A percentile compares a stretch with the other conserved stretches of the same genome.
These are phyloP conservation scores for Mus pahari DNA, from an alignment of 2,113 vertebrate species.

Conservation along the genomic window DNA sequence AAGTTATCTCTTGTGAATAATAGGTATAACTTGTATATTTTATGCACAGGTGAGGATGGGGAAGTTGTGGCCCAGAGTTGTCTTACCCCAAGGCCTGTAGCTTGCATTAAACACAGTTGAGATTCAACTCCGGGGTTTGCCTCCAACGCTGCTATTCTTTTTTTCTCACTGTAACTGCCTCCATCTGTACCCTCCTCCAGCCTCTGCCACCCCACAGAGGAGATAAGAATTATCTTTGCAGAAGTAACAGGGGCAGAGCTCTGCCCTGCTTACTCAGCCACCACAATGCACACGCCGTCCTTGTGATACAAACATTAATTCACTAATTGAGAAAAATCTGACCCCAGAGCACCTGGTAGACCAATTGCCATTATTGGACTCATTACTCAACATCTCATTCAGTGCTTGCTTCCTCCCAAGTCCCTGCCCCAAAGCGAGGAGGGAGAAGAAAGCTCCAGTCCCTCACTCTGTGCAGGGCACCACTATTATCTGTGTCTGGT, in stretches of 20 bases:
- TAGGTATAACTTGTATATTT: not conserved
- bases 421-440: not conserved
- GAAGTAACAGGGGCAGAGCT: not conserved
- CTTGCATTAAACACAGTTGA: not conserved
- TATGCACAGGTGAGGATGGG: not conserved
- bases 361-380: not conserved
- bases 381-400: conserved; percentile 22
- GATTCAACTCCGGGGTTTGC: not conserved
- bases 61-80: not conserved
- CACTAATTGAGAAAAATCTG: conserved; percentile 57
- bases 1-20: not conserved
- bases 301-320: not conserved
- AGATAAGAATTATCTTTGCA: conserved; percentile 4
- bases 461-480: accelerated
- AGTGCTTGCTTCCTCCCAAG: not conserved
- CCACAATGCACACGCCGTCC: accelerated
- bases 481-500: not conserved
- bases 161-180: not conserved
- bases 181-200: not conserved
- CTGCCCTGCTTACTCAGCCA: not conserved
- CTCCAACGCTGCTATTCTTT: not conserved
- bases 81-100: not conserved
- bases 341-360: conserved; percentile 35
- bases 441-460: not conserved
- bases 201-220: not conserved